Conservation (phyloP, 23 tunicate species). For the Trididemnum nubilum region DNA sequence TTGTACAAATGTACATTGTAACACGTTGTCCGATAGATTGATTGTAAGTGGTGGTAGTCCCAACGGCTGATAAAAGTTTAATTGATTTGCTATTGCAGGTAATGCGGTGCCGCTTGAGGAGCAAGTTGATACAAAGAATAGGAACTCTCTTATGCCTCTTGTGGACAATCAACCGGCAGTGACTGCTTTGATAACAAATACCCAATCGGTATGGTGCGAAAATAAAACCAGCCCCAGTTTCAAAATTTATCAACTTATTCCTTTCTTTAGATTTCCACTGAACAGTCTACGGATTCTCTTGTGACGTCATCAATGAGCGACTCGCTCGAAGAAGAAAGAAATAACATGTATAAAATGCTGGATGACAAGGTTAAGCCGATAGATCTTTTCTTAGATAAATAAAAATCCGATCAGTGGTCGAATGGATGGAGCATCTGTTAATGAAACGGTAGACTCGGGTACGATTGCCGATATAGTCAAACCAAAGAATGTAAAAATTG, state of each 20-base stretch:
- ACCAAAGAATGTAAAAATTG: no score
- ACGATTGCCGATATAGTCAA: no score
- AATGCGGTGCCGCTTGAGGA: conserved; percentile 84
- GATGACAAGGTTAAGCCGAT: conserved; percentile 80
- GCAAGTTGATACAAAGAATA: conserved; percentile 71
- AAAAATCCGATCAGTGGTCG: no score
- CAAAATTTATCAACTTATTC: no score
- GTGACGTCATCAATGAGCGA: conserved; percentile 66
- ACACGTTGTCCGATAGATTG: no score
- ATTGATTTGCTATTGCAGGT: no score
- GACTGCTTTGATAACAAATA: conserved; percentile 8
- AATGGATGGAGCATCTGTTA: no score
- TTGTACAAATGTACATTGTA: no score
- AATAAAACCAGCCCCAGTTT: no score
- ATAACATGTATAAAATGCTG: conserved; percentile 89
- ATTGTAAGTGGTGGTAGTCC: no score
- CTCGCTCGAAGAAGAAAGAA: conserved; percentile 68
- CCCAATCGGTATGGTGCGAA: conserved; percentile 19
- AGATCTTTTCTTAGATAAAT: not conserved
- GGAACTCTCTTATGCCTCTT: conserved; percentile 35
- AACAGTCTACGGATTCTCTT: conserved; percentile 58
- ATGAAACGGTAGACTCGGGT: no score
- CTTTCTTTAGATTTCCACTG: conserved; percentile 38
- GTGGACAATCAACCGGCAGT: conserved; percentile 48
- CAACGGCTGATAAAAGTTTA: no score